A percentile compares a stretch with the other conserved stretches of the same genome.
phyloP scores from a whole-genome alignment of 2,888 invertebrate genomes.

The Rhimphoctona megacephalus region DNA sequence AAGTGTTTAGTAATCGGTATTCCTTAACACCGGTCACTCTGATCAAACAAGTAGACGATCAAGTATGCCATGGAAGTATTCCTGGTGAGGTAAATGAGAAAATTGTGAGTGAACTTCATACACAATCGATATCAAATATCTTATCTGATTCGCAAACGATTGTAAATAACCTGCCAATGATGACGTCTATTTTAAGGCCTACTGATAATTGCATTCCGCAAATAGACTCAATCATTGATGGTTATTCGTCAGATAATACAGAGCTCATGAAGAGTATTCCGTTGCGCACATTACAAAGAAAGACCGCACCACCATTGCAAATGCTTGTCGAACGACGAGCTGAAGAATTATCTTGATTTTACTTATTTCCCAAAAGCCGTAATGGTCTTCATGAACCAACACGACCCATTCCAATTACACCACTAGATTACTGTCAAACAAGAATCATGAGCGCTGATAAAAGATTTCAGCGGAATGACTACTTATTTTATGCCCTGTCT shows the following conservation, averaged over 20 bases:
- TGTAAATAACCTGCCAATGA: not conserved
- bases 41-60: not conserved
- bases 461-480: conserved; percentile 70
- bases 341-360: conserved; percentile 73
- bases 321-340: conserved; percentile 27
- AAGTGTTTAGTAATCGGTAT: not conserved
- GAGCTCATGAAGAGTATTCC: not conserved
- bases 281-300: conserved; percentile 14
- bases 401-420: conserved; percentile 70
- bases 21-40: not conserved
- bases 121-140: not conserved
- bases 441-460: conserved; percentile 70
- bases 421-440: conserved; percentile 73
- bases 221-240: not conserved
- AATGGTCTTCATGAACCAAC: conserved; percentile 72
- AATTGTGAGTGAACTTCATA: not conserved
- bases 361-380: conserved; percentile 73
- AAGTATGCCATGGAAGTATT: no score
- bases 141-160: not conserved
- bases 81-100: not conserved
- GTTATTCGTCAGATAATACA: not conserved
- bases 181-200: not conserved
- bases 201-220: not conserved
- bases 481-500: conserved; percentile 79
- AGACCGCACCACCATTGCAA: conserved; percentile 29